Evolutionary conservation across 2,888 invertebrate genomes (phyloP).

Genomic region (Diplazon laetatorius): DNA sequence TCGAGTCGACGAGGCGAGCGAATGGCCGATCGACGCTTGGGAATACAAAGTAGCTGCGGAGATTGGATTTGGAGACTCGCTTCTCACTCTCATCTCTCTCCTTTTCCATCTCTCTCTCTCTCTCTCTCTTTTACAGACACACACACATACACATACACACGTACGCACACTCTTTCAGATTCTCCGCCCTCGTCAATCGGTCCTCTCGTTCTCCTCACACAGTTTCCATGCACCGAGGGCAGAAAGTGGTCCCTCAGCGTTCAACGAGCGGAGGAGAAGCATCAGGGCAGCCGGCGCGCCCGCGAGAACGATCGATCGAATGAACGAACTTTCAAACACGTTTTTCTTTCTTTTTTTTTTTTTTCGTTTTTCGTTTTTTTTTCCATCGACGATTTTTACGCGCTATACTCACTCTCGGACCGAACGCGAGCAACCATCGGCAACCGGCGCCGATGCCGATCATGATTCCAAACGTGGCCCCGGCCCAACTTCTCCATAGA

Average conservation of each 20-base stretch:
- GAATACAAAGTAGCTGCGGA: conserved; percentile 69
- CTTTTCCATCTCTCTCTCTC: conserved; percentile 10
- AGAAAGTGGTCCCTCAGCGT: conserved; percentile 43
- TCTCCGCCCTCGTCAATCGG: conserved; percentile 37
- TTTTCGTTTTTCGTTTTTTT: too few species aligned
- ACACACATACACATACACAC: too few species aligned
- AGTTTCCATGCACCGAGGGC: conserved; percentile 23
- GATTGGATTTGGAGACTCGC: conserved; percentile 68
- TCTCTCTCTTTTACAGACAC: conserved; percentile 2
- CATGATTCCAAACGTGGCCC: conserved; percentile 64
- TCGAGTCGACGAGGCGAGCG: conserved; percentile 66
- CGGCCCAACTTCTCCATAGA: conserved; percentile 54
- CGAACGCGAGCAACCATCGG: conserved; percentile 22
- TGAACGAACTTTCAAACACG: conserved; percentile 62
- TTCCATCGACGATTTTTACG: conserved; percentile 62
- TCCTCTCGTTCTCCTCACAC: conserved; percentile 56
- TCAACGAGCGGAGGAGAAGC: conserved; percentile 40
- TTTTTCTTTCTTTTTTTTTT: too few species aligned
- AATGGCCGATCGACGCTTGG: conserved; percentile 65
- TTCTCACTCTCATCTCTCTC: conserved; percentile 31
- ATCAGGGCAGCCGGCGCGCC: too few species aligned
- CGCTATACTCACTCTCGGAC: conserved; percentile 15
- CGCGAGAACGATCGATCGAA: conserved; percentile 50
- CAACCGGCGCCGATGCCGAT: conserved; percentile 62
- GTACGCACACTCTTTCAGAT: conserved; percentile 4